A percentile compares a stretch with the other conserved stretches of the same genome.
phyloP scores from a whole-genome alignment of 2,113 vertebrate genomes.

The Polyodon spathula region DNA sequence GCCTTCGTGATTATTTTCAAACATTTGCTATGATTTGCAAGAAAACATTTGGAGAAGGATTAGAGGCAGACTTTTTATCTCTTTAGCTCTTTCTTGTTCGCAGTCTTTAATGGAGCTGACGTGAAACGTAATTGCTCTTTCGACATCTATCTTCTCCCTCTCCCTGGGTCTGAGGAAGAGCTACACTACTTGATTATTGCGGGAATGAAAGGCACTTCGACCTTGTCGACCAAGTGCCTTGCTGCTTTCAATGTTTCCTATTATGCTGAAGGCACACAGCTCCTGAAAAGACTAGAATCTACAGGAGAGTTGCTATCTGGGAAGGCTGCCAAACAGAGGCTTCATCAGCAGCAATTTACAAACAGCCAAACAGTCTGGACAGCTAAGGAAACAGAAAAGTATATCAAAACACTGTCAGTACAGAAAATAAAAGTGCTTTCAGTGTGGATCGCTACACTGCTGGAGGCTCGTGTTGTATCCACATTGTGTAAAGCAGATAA shows the following conservation, averaged over 20 bases:
- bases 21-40: background rate
- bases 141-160: conserved; percentile 69
- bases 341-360: conserved; percentile 38
- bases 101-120: conserved; percentile 59
- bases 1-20: no score
- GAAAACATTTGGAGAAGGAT: background rate
- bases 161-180: conserved; percentile 64
- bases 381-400: conserved; percentile 34
- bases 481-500: background rate
- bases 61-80: conserved; percentile 34
- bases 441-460: conserved; percentile 16
- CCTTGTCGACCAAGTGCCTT: conserved; percentile 58
- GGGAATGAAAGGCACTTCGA: conserved; percentile 70
- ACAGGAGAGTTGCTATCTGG: conserved; percentile 46
- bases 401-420: conserved; percentile 44
- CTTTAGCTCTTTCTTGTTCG: conserved; percentile 48
- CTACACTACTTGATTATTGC: conserved; percentile 67
- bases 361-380: conserved; percentile 43
- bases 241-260: conserved; percentile 61
- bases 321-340: conserved; percentile 56
- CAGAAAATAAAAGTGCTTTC: conserved; percentile 36
- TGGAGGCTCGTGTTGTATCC: background rate
- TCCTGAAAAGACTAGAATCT: conserved; percentile 55
- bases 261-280: conserved; percentile 58
- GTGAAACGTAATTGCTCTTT: conserved; percentile 76